Evolutionary conservation across 2,888 invertebrate genomes (phyloP), one percentile per base, ranked within the genome.

Genomic region (Asteroscopus sphinx): DNA sequence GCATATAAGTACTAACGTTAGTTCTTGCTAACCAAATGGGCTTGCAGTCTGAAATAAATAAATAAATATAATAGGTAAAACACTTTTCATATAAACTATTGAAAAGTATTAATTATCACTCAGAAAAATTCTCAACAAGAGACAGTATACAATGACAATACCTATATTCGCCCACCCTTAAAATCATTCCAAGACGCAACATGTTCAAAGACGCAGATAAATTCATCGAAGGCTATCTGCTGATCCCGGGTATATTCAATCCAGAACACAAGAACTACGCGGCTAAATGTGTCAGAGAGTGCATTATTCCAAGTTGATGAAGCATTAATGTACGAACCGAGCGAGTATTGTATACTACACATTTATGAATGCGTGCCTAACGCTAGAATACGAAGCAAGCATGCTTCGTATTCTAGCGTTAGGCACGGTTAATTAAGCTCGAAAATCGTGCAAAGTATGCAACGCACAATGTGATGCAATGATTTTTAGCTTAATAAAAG

Each of bases 211-310:
- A n/a, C n/a, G n/a, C n/a, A n/a, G n/a, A n/a, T n/a, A n/a, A n/a
- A n/a, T n/a, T n/a, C n/a, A 21, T 21, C 21, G 21, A 21, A 21
- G n/a, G 36, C 16, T 37, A 17, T 17, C 16, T 26, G 21, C 39
- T n/a, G 54, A 44, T 53, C n/a, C n/a, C n/a, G n/a, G n/a, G n/a
- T n/a, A n/a, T n/a, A n/a, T n/a, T n/a, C 62, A 61, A 47, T 68
- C 47, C 46, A 60, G 59, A 68, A 74, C 71, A 64, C 70, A 68
- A 51, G 58, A 62, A 70, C 70, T 72, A 60, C 62, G 63, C 59
- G 68, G 60, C 59, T 83, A 81, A 72, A 76, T 77, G 72, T 74
- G 76, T 73, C 73, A 55, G 60, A 59, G 67, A 70, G 63, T 60
- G 57, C 65, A 64, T 65, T 44, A 61, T 59, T 42, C 66, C 53